Base-by-base conservation (phyloP, 2,113 vertebrate species). In the Dasyornis broadbenti region DNA sequence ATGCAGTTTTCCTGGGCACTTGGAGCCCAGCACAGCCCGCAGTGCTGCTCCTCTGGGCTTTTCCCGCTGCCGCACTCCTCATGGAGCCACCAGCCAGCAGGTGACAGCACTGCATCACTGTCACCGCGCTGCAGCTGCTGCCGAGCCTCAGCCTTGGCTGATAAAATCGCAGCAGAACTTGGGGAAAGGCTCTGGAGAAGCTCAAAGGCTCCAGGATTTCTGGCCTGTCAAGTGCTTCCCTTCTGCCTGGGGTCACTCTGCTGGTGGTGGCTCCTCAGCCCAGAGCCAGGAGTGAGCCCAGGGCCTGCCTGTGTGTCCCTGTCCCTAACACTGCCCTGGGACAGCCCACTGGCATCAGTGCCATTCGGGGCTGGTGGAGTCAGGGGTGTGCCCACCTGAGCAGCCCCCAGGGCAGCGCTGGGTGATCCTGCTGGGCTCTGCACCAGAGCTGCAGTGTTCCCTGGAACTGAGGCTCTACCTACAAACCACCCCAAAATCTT, bases 31-130 rank as follows among this genome's bases (percentile, higher is more conserved):
- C 85, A 11, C 40, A 37, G 68, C 63, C 83, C 2, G 79, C 93
- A 91, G 95, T 77, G 90, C 89, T 71, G 82, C 78, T 94, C 18
- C 89, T 88, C 69, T 11, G 90, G 71, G 90, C 75, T 56, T 44
- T 57, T 56, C 54, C 54, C 9, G 40, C 53, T 82, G 31, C 89
- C 14, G 72, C 80, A 18, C 76, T 73, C 84, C 0, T 20, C 86
- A 30, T 8, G 26, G 92, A 86, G 54, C 81, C 31, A 15, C 21
- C 77, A 31, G 40, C n/a, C 13, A 57, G 92, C 96, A 97, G 98
- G 94, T 88, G 98, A 96, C 97, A 95, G 98, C 96, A 96, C 91
- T 52, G 64, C 65, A 85, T 94, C 90, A 3, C 45, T 1, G 2
- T 71, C 75, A 11, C 57, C 6, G 68, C 69, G 79, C 85, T 2